phyloP scores from a whole-genome alignment of 1,140 invertebrate genomes.

The Piezodorus guildinii region DNA sequence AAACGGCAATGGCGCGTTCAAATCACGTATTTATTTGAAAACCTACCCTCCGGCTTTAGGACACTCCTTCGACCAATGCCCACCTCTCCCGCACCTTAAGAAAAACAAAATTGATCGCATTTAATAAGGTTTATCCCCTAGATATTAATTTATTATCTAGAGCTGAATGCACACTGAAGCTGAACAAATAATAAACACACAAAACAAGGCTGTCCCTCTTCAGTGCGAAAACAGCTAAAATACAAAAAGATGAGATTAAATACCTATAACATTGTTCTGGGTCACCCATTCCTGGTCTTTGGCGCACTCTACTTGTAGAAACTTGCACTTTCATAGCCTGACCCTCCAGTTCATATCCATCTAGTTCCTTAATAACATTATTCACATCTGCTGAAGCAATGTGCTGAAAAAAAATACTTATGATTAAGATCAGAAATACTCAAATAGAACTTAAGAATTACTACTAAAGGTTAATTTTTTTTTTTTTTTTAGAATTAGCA shows the following conservation, averaged over 20 bases:
- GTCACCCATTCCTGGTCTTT: slow-evolving; percentile 88
- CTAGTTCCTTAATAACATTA: slow-evolving; percentile 74
- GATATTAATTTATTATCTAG: background rate
- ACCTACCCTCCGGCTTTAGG: slow-evolving; percentile 38
- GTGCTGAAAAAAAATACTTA: slow-evolving; percentile 37
- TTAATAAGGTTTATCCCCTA: slow-evolving; percentile 11
- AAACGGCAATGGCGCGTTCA: background rate
- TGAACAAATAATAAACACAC: background rate
- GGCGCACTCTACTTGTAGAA: slow-evolving; percentile 79
- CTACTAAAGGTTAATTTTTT: too few species aligned
- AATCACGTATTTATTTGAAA: background rate
- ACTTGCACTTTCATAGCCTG: slow-evolving; percentile 82
- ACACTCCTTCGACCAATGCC: slow-evolving; percentile 92
- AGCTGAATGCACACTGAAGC: background rate
- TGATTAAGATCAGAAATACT: too few species aligned
- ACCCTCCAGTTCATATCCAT: slow-evolving; percentile 70
- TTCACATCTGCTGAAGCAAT: slow-evolving; percentile 70
- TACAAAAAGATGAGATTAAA: background rate
- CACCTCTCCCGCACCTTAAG: slow-evolving; percentile 69
- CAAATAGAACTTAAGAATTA: too few species aligned
- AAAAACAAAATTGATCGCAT: slow-evolving; percentile 18
- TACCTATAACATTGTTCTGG: slow-evolving; percentile 77
- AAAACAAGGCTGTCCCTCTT: background rate
- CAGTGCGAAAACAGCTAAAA: background rate
- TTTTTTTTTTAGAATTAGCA: background rate